Evolutionary conservation across 1,140 invertebrate genomes (phyloP), one percentile per base, ranked within the genome.

Genomic region (Musca vetustissima): DNA sequence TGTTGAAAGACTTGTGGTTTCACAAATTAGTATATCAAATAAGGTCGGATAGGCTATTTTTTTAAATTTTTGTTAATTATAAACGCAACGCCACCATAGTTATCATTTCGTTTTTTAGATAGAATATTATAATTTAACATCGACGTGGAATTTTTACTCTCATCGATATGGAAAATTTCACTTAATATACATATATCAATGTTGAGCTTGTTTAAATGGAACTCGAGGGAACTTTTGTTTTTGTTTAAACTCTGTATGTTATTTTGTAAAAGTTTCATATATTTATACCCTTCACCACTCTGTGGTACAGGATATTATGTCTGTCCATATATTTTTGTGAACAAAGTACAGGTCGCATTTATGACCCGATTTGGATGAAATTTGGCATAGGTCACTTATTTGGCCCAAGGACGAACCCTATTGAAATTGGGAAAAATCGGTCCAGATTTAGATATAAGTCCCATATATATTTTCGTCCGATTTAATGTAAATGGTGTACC

Each of bases 51-150:
- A 55, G 4, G 52, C 13, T 21, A 22, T 55, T 8, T 55, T 17
- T 55, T 55, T 55, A 9, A 55, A 21, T 21, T 22, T 24, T 55
- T 55, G 11, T 17, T 21, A 21, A 55, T 24, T 24, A 19, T 21
- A 55, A 55, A 14, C 8, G 52, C 52, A 24, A 55, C 52, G 11
- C 52, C 52, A 55, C 52, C 52, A 19, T 55, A 55, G 13, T 55
- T 55, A 13, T 55, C 52, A 55, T 15, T 22, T 13, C 21, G 21
- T 55, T 55, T 55, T 9, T 19, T 55, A 2, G 24, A 13, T 6
- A 21, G 7, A 14, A 55, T 17, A 9, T 55, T 55, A 55, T 24
- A 24, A 9, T 55, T 55, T 55, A 14, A 13, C 14, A 55, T 14
- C 21, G 19, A 22, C 4, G 52, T 22, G 22, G 13, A 55, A 9